Evolutionary conservation across 2,888 invertebrate species (phyloP).

Genomic region (Azorinus chamasolen): DNA sequence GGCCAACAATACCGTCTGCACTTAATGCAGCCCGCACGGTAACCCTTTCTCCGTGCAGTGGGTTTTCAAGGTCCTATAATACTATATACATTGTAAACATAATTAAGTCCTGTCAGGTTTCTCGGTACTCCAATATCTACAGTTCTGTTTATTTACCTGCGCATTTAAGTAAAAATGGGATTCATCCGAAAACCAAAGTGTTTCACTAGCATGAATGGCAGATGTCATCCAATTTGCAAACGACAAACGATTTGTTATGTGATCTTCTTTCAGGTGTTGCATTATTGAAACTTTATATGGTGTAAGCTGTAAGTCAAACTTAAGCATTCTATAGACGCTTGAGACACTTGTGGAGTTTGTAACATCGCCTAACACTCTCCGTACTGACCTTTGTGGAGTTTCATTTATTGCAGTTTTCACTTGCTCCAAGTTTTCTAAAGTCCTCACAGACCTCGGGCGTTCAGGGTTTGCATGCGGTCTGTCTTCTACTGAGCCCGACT

Average conservation of each 20-base stretch:
- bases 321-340: conserved; percentile 28
- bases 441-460: neutral
- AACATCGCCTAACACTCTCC: conserved; percentile 20
- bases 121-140: conserved; percentile 19
- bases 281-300: conserved; percentile 29
- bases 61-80: no score
- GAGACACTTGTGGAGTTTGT: conserved; percentile 8
- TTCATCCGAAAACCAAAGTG: conserved; percentile 27
- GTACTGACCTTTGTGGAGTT: conserved; percentile 23
- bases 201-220: conserved; percentile 1
- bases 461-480: no score
- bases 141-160: conserved; percentile 23
- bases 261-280: conserved; percentile 24
- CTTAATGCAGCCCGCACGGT: conserved; percentile 27
- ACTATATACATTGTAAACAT: no score
- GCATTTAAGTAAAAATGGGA: conserved; percentile 24
- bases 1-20: conserved; percentile 16
- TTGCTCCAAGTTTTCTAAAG: conserved; percentile 4
- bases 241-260: conserved; percentile 11
- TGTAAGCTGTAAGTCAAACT: conserved; percentile 18
- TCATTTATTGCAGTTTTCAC: conserved; percentile 11
- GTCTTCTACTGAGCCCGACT: no score
- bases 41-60: conserved; percentile 25
- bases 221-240: conserved; percentile 20
- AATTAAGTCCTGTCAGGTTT: no score